These are phyloP conservation scores for Drosophila emarginata DNA, from an alignment of 2,888 invertebrate species.

Conservation along the genomic window DNA sequence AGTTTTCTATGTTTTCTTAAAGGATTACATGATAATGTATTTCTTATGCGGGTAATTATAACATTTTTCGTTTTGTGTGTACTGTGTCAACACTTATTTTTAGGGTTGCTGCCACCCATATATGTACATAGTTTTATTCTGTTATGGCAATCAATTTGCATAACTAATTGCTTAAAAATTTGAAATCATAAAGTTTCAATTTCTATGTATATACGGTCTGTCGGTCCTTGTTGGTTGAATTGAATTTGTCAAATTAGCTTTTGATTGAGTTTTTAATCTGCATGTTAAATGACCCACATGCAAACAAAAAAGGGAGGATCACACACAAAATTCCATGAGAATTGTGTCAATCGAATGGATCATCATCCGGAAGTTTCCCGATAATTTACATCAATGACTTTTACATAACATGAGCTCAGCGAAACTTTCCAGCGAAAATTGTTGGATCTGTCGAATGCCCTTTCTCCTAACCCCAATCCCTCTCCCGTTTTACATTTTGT, in stretches of 20 bases:
- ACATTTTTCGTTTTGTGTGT: conserved; percentile 41
- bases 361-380: conserved; percentile 21
- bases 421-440: conserved; percentile 6
- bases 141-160: conserved; percentile 63
- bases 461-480: background rate
- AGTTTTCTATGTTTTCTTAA: conserved; percentile 51
- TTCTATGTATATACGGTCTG: conserved; percentile 18
- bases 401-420: background rate
- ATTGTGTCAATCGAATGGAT: conserved; percentile 47
- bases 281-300: conserved; percentile 71
- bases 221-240: conserved; percentile 9
- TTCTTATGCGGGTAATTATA: conserved; percentile 70
- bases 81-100: conserved; percentile 34
- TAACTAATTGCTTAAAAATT: conserved; percentile 66
- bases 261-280: conserved; percentile 72
- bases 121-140: background rate
- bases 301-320: background rate
- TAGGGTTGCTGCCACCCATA: conserved; percentile 31
- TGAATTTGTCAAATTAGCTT: conserved; percentile 63
- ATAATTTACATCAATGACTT: conserved; percentile 8
- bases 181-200: conserved; percentile 41
- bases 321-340: conserved; percentile 16
- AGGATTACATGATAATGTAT: conserved; percentile 59
- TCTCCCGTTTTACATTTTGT: too few relatives aligned
- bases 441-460: conserved; percentile 7